Conservation (phyloP, 2,113 vertebrate genomes). For the Tinamus guttatus region DNA sequence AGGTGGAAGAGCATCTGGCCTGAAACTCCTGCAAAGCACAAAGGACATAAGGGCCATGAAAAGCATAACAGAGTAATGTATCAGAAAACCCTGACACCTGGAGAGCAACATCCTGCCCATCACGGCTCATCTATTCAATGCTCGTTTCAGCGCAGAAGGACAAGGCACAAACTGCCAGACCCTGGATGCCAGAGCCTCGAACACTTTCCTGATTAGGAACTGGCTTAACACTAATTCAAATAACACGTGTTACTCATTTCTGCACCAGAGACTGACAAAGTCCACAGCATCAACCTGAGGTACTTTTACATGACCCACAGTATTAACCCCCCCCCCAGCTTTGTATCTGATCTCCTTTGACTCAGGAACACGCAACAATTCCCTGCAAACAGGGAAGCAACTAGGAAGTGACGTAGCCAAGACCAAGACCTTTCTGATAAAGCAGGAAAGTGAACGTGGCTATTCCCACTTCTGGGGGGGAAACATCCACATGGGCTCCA, state of each 20-base stretch:
- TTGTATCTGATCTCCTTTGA: fast-evolving
- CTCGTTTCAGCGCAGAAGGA: fast-evolving
- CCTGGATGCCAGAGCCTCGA: fast-evolving
- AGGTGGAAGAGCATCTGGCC: neutral
- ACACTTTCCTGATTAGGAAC: neutral
- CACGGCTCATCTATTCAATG: neutral
- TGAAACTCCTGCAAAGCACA: neutral
- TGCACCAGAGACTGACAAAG: neutral
- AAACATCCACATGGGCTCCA: too few species aligned
- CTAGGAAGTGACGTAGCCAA: neutral
- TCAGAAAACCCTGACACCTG: neutral
- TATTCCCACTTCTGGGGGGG: neutral
- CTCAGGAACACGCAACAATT: fast-evolving
- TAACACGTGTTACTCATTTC: neutral
- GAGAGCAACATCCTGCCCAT: fast-evolving
- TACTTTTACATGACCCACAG: fast-evolving
- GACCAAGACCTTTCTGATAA: neutral
- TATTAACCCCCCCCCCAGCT: neutral
- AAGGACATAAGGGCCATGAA: neutral
- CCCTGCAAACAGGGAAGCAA: neutral
- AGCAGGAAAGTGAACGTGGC: neutral
- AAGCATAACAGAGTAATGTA: neutral
- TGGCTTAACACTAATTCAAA: neutral
- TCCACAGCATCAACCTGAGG: neutral
- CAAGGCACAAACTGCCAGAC: neutral